Evolutionary conservation across 35 echinoderm and acorn worm species (phyloP).

Genomic region (Anneissia japonica): DNA sequence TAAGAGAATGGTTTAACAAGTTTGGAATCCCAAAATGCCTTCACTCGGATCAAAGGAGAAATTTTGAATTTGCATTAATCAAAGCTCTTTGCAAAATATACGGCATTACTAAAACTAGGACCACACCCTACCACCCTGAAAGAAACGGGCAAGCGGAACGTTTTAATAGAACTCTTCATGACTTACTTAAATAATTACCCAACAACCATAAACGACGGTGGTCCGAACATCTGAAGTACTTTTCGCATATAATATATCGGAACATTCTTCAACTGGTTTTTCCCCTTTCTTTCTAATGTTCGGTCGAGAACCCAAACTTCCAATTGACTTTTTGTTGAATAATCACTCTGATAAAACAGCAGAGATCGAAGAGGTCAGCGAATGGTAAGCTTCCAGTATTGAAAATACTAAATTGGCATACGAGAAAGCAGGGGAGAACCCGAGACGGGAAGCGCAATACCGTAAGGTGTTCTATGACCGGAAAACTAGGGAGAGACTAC

Average conservation of each 20-base stretch:
- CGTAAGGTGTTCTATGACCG: neutral
- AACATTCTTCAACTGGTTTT: constrained; percentile 34
- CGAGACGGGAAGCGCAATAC: neutral
- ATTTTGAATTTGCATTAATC: constrained; percentile 39
- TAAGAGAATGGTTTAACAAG: constrained; percentile 32
- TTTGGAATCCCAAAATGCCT: constrained; percentile 48
- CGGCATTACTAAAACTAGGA: constrained; percentile 10
- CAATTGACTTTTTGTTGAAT: constrained; percentile 35
- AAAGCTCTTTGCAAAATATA: neutral
- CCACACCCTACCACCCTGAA: constrained; percentile 55
- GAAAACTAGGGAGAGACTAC: neutral
- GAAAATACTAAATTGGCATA: too few species aligned
- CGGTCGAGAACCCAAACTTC: constrained; percentile 51
- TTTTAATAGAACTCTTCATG: constrained; percentile 33
- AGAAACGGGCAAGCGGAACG: constrained; percentile 25
- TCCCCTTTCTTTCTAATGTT: constrained; percentile 57
- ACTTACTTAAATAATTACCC: constrained; percentile 1
- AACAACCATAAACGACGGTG: constrained; percentile 5
- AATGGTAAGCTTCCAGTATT: too few species aligned
- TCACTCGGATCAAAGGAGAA: constrained; percentile 52
- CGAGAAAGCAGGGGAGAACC: neutral
- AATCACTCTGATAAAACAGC: neutral
- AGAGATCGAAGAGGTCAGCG: too few species aligned
- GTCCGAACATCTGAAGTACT: constrained; percentile 25
- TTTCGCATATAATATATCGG: constrained; percentile 46